Base-by-base conservation (phyloP, 2,797 vertebrate species). In the Gymnoscopelus braueri region DNA sequence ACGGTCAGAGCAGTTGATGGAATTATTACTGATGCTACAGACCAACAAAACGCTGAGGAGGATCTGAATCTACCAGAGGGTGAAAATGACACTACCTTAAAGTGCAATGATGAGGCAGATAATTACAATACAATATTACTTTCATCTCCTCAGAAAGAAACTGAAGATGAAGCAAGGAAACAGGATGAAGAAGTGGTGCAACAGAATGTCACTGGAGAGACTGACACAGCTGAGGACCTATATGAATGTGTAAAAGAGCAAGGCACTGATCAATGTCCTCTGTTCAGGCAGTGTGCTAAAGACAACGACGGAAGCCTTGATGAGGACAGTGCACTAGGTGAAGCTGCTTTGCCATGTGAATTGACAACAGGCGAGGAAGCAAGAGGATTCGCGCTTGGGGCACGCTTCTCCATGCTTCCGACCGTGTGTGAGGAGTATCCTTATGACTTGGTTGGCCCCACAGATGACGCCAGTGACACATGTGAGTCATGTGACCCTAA, bases 391-490 rank as follows among this genome's bases (percentile, higher is more conserved):
- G 78, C 86, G 44, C 90, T 91, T 74, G 88, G 91, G 70, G 63
- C 75, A 26, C 80, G 85, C 57, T 91, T 87, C 60, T 74, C 76
- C 59, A 79, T 90, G 63, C 88, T 90, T 74, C 87, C 90, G n/a
- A 92, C 91, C 35, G 75, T 92, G 54, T 78, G 0, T 44, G 94
- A 95, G 79, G 91, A 93, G 77, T 87, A 88, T 1, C 89, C 92
- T 51, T 94, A 95, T 3, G 93, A 95, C 84, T 72, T 94, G 69
- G 94, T 94, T 67, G 93, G 92, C 63, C 89, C 90, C 14, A 82
- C 72, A 14, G 93, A 93, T 59, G 89, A 93, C 60, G 90, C 83
- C 9, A 92, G 89, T 59, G 89, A 91, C 62, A 88, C 91, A 48
- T 81, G 88, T 70, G 91, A 91, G 66, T 89, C 90, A 29, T 90